Evolutionary conservation across 2,888 invertebrate species (phyloP).

Genomic region (Tillus elongatus): DNA sequence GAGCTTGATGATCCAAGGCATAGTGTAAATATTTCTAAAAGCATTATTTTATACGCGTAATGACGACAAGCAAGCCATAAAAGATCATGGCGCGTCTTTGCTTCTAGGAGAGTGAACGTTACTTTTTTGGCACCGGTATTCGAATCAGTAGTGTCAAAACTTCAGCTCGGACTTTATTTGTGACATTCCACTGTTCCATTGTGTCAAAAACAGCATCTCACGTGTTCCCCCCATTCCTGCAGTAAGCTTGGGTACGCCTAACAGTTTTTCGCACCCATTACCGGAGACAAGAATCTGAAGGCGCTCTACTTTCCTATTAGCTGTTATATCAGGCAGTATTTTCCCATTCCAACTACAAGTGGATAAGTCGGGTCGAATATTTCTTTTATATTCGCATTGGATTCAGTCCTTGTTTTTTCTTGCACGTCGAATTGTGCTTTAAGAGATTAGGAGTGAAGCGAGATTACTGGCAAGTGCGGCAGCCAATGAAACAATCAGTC

Average conservation of each 20-base stretch:
- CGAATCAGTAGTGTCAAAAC: conserved; percentile 6
- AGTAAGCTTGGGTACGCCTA: conserved; percentile 10
- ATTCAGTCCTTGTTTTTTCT: conserved; percentile 4
- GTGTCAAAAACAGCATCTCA: conserved; percentile 5
- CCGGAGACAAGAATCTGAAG: conserved; percentile 9
- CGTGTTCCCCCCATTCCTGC: background rate
- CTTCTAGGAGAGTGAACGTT: conserved; percentile 4
- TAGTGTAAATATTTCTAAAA: conserved; percentile 6
- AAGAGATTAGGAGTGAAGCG: conserved; percentile 6
- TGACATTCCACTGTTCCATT: conserved; percentile 7
- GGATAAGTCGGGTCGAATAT: background rate
- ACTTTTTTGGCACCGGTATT: conserved; percentile 5
- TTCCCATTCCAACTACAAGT: conserved; percentile 8
- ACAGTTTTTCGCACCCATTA: conserved; percentile 8
- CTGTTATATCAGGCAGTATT: conserved; percentile 8
- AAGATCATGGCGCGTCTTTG: conserved; percentile 4
- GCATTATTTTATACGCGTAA: conserved; percentile 5
- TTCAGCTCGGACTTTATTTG: conserved; percentile 6
- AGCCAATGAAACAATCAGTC: too few relatives aligned
- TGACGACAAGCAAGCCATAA: conserved; percentile 3
- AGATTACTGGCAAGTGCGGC: too few relatives aligned
- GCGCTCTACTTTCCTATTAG: conserved; percentile 2
- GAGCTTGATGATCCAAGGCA: conserved; percentile 4
- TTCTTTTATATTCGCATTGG: conserved; percentile 6
- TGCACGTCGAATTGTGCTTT: conserved; percentile 5